Conservation (phyloP, 1,140 invertebrate genomes). For the Gerris buenoi region DNA sequence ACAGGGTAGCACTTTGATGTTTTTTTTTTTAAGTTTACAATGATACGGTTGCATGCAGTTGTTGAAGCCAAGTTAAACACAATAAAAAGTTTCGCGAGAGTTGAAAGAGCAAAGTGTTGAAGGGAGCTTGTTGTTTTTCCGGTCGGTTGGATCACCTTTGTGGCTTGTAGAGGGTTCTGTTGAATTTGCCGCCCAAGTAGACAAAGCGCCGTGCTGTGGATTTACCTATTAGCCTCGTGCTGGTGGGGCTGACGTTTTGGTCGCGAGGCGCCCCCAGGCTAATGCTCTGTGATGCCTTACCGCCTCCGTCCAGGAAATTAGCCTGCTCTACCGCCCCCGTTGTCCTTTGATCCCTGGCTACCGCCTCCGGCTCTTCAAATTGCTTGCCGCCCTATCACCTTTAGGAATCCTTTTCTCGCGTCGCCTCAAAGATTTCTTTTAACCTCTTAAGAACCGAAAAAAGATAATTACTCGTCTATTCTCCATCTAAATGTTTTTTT, state of each 20-base stretch:
- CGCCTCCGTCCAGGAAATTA: not conserved
- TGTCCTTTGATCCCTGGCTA: not conserved
- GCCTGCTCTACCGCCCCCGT: not conserved
- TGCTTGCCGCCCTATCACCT: not conserved
- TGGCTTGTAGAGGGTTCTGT: too few species aligned
- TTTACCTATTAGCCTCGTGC: not conserved
- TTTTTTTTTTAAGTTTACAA: too few species aligned
- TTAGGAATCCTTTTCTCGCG: not conserved
- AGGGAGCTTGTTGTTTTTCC: not conserved
- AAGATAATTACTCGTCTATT: too few species aligned
- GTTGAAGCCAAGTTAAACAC: too few species aligned
- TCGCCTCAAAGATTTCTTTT: not conserved
- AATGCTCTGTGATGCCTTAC: not conserved
- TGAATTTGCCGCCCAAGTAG: not conserved
- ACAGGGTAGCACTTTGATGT: too few species aligned
- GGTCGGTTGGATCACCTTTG: not conserved
- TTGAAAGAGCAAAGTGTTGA: not conserved
- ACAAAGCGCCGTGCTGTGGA: not conserved
- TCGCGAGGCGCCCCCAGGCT: not conserved
- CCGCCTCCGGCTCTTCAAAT: not conserved
- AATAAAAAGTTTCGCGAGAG: not conserved
- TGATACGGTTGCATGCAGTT: too few species aligned
- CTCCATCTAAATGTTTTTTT: too few species aligned
- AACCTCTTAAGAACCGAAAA: not conserved
- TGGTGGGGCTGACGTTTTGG: not conserved